These are phyloP conservation scores for Brachionus asplanchnoidis DNA, from an alignment of 1,140 invertebrate species.

Conservation along the genomic window DNA sequence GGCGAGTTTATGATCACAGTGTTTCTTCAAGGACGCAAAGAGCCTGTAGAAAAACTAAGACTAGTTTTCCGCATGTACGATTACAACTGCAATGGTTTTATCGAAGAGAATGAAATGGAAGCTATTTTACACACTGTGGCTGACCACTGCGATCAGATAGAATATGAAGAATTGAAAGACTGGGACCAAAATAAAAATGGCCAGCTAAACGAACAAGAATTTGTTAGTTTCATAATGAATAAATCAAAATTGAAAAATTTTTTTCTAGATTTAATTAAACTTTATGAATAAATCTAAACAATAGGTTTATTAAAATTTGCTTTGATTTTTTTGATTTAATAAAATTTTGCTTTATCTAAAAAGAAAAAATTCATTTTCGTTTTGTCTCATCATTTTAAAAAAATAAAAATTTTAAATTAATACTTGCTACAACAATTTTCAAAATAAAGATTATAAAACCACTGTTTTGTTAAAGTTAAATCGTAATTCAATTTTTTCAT, in stretches of 20 bases:
- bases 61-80: constrained; percentile 35
- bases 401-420: too few relatives aligned
- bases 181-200: background rate
- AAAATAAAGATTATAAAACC: background rate
- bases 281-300: background rate
- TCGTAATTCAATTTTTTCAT: background rate
- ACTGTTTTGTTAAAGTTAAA: background rate
- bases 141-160: background rate
- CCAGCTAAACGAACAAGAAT: constrained; percentile 9
- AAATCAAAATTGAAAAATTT: background rate
- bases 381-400: background rate
- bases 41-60: constrained; percentile 24
- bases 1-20: constrained; percentile 34
- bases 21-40: background rate
- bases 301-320: background rate
- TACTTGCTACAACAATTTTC: too few relatives aligned
- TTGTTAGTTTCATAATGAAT: background rate
- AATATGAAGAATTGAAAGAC: background rate
- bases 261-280: constrained; percentile 12
- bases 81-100: background rate
- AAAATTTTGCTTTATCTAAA: background rate
- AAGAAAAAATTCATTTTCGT: background rate
- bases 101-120: constrained; percentile 28
- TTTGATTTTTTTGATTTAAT: background rate
- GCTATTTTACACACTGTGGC: constrained; percentile 3